Evolutionary conservation across 2,113 vertebrate genomes (phyloP).

Genomic region (Prolemur simus): DNA sequence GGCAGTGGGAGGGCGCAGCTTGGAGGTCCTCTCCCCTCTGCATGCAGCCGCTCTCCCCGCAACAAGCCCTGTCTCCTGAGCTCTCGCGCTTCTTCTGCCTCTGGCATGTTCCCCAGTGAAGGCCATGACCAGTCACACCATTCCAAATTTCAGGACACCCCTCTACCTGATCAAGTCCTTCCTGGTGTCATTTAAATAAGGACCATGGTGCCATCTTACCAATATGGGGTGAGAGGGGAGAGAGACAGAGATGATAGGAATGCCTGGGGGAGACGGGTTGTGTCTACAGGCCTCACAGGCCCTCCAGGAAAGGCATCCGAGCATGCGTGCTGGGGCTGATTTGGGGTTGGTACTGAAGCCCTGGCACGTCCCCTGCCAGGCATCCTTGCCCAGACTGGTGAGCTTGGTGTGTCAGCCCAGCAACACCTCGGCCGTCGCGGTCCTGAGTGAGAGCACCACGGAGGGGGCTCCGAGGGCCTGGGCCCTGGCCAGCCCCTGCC

Average conservation of each 20-base stretch:
- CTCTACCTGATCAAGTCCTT: not conserved
- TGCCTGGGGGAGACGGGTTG: no score
- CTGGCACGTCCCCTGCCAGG: not conserved
- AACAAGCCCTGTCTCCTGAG: not conserved
- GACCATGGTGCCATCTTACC: not conserved
- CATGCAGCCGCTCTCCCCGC: not conserved
- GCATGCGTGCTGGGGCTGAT: not conserved
- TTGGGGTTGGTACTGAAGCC: not conserved
- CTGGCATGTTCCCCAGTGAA: not conserved
- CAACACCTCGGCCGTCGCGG: not conserved
- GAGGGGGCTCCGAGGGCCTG: not conserved
- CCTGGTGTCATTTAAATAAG: not conserved
- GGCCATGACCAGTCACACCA: not conserved
- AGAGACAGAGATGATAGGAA: no score
- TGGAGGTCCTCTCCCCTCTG: not conserved
- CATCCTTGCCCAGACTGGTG: constrained; percentile 31
- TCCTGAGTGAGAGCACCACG: not conserved
- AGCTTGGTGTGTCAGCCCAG: not conserved
- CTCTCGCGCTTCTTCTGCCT: not conserved
- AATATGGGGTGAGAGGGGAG: no score
- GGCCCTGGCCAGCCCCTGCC: not conserved
- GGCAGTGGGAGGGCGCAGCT: no score
- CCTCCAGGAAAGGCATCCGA: not conserved
- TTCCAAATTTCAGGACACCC: not conserved
- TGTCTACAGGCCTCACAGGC: not conserved